A percentile compares a stretch with the other conserved stretches of the same genome.
Evolutionary conservation across 1,140 invertebrate species (phyloP).

Genomic region (Drosophila oshimai): DNA sequence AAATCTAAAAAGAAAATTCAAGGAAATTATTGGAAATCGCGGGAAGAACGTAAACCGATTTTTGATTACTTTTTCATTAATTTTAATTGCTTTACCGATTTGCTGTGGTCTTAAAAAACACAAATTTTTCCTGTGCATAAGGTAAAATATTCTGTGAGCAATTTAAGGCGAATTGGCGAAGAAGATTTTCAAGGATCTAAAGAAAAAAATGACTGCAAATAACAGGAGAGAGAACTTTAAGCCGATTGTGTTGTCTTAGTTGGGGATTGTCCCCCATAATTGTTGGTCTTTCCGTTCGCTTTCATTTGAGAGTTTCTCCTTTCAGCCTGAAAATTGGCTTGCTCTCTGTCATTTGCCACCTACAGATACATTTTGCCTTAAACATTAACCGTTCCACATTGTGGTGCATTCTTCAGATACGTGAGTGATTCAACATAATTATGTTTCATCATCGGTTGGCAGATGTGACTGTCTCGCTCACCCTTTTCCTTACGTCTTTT

Average conservation of each 20-base stretch:
- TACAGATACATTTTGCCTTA: constrained; percentile 12
- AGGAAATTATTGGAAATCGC: too few relatives aligned
- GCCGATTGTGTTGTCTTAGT: constrained; percentile 9
- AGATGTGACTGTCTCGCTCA: constrained; percentile 17
- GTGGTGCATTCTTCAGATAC: constrained; percentile 69
- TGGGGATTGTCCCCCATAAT: constrained; percentile 10
- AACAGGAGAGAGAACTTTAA: constrained; percentile 17
- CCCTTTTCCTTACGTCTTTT: not conserved
- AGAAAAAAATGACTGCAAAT: not conserved
- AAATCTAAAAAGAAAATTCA: too few relatives aligned
- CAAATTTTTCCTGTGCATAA: not conserved
- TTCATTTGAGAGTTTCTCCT: constrained; percentile 14
- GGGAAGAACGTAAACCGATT: too few relatives aligned
- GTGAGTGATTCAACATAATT: constrained; percentile 77
- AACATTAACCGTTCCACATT: constrained; percentile 24
- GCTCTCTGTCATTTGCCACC: constrained; percentile 15
- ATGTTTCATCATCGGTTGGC: constrained; percentile 53
- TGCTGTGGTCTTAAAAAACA: too few relatives aligned
- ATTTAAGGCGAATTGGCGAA: not conserved
- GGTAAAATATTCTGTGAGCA: not conserved
- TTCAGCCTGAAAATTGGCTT: not conserved
- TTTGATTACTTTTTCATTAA: too few relatives aligned
- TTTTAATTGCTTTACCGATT: too few relatives aligned
- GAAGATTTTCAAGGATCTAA: not conserved
- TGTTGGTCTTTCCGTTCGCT: constrained; percentile 28